phyloP scores from a whole-genome alignment of 64 coral and sea anemone species.

The Dendrophyllia cribrosa region DNA sequence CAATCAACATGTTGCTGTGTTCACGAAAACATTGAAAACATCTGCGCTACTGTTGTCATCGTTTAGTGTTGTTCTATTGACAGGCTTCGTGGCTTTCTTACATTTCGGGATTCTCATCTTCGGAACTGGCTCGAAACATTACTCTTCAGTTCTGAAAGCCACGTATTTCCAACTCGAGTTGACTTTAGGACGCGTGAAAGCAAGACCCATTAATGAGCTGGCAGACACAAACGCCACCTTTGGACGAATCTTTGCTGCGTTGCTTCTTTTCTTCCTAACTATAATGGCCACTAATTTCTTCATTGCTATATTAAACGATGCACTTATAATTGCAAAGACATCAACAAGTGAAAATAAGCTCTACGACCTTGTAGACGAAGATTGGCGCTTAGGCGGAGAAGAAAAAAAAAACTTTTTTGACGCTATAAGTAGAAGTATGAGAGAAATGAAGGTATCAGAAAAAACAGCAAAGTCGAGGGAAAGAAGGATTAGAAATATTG shows the following conservation, averaged over 20 bases:
- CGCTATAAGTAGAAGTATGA: neutral
- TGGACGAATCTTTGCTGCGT: neutral
- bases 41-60: conserved; percentile 27
- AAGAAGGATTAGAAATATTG: neutral
- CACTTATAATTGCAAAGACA: conserved; percentile 18
- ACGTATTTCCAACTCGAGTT: conserved; percentile 40
- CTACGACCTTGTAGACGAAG: conserved; percentile 27
- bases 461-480: neutral
- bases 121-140: neutral
- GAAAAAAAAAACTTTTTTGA: neutral
- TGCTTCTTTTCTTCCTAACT: conserved; percentile 31
- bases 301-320: conserved; percentile 50
- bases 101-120: conserved; percentile 31
- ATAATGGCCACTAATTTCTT: conserved; percentile 51
- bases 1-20: neutral
- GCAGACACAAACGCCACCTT: conserved; percentile 2
- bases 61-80: conserved; percentile 17
- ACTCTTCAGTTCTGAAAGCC: neutral
- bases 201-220: conserved; percentile 26
- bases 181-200: conserved; percentile 34
- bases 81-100: conserved; percentile 22
- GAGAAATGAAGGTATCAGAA: neutral
- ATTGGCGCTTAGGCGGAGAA: no score
- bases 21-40: conserved; percentile 30
- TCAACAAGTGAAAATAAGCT: neutral